Conservation (phyloP, 2,888 invertebrate species). For the Eristalis tenax region DNA sequence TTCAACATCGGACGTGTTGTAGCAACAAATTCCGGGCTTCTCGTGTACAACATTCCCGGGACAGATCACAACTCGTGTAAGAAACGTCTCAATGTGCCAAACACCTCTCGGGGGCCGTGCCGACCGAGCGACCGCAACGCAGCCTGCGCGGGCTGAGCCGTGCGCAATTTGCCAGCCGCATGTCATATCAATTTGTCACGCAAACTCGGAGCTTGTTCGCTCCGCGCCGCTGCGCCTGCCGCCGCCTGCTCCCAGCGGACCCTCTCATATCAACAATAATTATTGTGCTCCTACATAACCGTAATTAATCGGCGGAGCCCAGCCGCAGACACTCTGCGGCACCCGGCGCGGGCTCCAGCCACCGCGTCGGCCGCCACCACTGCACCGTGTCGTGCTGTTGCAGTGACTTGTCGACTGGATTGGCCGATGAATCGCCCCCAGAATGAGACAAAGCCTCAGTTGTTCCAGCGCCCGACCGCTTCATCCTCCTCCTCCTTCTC, state of each 20-base stretch:
- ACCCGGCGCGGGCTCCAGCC: conserved; percentile 10
- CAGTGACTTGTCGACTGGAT: not conserved
- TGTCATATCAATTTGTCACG: conserved; percentile 72
- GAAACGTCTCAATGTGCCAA: conserved; percentile 44
- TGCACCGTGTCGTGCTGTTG: not conserved
- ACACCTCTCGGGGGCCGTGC: conserved; percentile 29
- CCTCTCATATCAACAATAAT: conserved; percentile 70
- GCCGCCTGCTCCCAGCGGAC: conserved; percentile 5
- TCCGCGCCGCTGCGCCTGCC: conserved; percentile 21
- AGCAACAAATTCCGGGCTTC: conserved; percentile 46
- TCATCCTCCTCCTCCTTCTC: not conserved
- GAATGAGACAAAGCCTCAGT: conserved; percentile 37
- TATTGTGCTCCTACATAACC: conserved; percentile 71
- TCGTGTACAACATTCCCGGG: conserved; percentile 57
- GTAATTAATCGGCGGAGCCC: conserved; percentile 61
- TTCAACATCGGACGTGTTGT: conserved; percentile 57
- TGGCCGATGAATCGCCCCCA: not conserved
- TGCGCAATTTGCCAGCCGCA: conserved; percentile 68
- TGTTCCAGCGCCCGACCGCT: no score
- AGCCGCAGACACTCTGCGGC: conserved; percentile 23
- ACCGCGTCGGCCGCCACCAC: not conserved
- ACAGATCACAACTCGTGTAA: conserved; percentile 60
- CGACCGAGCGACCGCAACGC: not conserved
- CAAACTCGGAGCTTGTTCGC: conserved; percentile 64
- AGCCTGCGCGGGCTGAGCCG: conserved; percentile 7